These are phyloP conservation scores for Lamprotornis superbus DNA, from an alignment of 2,113 vertebrate species.

Conservation along the genomic window DNA sequence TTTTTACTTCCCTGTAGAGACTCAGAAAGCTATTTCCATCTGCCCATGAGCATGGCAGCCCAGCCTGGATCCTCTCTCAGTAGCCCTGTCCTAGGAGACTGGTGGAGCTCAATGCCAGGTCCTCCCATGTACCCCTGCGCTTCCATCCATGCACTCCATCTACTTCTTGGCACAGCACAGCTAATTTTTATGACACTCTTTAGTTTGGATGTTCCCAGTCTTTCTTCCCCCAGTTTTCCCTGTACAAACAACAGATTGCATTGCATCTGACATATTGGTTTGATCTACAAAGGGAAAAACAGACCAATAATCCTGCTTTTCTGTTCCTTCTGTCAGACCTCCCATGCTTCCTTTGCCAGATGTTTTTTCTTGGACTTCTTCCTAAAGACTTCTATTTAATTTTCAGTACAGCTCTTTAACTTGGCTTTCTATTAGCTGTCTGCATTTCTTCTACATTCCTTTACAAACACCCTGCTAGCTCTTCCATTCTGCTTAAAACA, in stretches of 20 bases:
- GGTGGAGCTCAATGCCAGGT: neutral
- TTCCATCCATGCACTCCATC: neutral
- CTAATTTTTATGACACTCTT: neutral
- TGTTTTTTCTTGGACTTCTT: neutral
- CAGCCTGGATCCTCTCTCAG: neutral
- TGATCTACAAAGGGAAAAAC: conserved; percentile 27
- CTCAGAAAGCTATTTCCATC: neutral
- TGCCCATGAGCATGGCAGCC: neutral
- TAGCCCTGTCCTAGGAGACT: neutral
- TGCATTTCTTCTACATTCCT: neutral
- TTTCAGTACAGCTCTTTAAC: neutral
- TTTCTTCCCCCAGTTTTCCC: conserved; percentile 11
- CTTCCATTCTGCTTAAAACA: neutral
- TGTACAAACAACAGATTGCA: conserved; percentile 62
- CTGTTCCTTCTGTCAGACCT: conserved; percentile 42
- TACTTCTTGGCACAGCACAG: neutral
- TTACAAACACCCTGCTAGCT: neutral
- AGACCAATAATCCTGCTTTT: conserved; percentile 22
- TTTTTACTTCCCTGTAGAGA: neutral
- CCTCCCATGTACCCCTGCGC: neutral
- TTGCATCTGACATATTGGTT: neutral
- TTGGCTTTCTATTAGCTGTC: neutral
- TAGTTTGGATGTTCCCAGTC: conserved; percentile 5
- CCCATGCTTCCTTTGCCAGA: neutral
- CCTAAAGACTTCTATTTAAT: neutral